Evolutionary conservation across 2,888 invertebrate species (phyloP).

Genomic region (Baccha elongata): DNA sequence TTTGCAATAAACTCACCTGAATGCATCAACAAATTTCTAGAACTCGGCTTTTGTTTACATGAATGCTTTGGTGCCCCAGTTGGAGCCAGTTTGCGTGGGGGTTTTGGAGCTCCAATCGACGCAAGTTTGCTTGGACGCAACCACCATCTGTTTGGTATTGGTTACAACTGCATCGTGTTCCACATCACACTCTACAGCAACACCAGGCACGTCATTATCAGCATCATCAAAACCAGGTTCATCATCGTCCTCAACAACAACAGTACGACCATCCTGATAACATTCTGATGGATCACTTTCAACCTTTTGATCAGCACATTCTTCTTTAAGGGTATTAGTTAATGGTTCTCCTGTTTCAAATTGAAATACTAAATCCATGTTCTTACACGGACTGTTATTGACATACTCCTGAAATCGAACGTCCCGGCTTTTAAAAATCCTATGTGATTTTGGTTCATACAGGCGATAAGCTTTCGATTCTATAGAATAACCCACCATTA

Average conservation of each 20-base stretch:
- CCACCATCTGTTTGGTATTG: not conserved
- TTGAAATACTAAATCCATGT: not conserved
- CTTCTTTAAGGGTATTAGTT: not conserved
- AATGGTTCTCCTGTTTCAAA: not conserved
- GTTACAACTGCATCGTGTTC: not conserved
- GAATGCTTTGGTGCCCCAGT: too few relatives aligned
- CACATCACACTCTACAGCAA: not conserved
- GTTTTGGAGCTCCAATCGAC: too few relatives aligned
- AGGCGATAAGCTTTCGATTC: slow-evolving; percentile 10
- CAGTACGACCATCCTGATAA: not conserved
- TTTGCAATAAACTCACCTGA: not conserved
- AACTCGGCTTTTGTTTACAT: not conserved
- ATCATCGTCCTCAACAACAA: not conserved
- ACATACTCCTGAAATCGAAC: not conserved
- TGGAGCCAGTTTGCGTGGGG: too few relatives aligned
- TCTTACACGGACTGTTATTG: not conserved
- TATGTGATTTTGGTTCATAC: slow-evolving; percentile 9
- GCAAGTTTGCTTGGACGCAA: not conserved
- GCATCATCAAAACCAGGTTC: not conserved
- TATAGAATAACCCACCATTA: not conserved
- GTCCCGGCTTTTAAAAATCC: not conserved
- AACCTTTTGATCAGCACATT: not conserved
- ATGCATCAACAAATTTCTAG: not conserved
- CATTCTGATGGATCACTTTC: not conserved
- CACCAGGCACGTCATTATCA: not conserved